Evolutionary conservation across 2,797 vertebrate genomes (phyloP).

Genomic region (Aratinga solstitialis): DNA sequence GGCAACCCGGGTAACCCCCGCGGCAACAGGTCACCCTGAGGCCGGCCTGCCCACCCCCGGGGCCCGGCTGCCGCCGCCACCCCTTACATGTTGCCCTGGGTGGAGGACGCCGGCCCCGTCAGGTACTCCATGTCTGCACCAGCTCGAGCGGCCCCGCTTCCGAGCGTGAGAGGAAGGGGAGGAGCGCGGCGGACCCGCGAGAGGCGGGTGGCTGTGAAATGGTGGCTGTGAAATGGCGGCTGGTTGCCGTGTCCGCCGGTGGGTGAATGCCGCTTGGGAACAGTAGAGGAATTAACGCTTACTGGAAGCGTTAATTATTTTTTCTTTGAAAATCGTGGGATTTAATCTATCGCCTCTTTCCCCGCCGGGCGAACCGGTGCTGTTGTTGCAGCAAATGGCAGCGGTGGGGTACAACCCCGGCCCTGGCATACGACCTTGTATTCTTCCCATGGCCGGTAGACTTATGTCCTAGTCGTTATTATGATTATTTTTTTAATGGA

Average conservation of each 20-base stretch:
- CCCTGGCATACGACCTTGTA: not conserved
- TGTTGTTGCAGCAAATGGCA: not conserved
- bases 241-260: accelerated
- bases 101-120: not conserved
- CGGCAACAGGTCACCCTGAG: not conserved
- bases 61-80: accelerated
- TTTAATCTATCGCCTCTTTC: not conserved
- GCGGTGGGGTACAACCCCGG: too few species aligned
- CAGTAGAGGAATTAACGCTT: accelerated
- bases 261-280: accelerated
- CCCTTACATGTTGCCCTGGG: not conserved
- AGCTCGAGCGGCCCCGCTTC: not conserved
- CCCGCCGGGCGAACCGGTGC: not conserved
- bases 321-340: not conserved
- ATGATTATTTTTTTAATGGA: not conserved
- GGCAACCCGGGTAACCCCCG: not conserved
- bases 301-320: accelerated
- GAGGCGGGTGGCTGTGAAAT: too few species aligned
- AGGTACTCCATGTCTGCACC: not conserved
- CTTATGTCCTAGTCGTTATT: too few species aligned
- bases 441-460: too few species aligned
- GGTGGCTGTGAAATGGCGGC: not conserved
- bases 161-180: not conserved
- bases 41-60: accelerated
- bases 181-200: not conserved